Conservation (phyloP, 2,888 invertebrate species). For the Athalia circularis region DNA sequence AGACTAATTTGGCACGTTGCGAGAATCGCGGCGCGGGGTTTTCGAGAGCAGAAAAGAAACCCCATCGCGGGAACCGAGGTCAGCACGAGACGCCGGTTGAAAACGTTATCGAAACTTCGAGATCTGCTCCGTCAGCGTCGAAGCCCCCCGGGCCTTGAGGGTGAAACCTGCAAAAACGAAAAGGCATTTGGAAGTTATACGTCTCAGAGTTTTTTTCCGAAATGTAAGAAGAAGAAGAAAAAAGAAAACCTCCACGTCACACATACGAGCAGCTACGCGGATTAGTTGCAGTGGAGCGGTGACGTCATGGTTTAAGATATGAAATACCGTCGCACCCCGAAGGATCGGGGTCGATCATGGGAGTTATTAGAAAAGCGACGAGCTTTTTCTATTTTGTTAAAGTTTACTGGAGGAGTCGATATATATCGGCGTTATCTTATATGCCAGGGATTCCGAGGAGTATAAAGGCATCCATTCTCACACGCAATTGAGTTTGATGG, state of each 20-base stretch:
- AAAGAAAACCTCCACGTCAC: too few relatives aligned
- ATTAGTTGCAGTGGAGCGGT: not conserved
- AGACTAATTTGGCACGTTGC: conserved; percentile 30
- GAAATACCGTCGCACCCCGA: too few relatives aligned
- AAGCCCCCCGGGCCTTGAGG: conserved; percentile 28
- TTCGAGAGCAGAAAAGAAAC: not conserved
- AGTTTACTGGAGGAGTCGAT: conserved; percentile 18
- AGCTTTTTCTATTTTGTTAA: conserved; percentile 22
- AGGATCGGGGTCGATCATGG: too few relatives aligned
- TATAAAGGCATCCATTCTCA: conserved; percentile 43
- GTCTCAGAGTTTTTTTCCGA: conserved; percentile 19
- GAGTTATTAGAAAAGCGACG: not conserved
- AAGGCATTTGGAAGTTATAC: conserved; percentile 17
- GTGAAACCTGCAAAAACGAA: conserved; percentile 18
- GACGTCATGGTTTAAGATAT: not conserved
- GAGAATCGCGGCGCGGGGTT: not conserved
- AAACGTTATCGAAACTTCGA: conserved; percentile 68
- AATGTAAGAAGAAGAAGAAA: conserved; percentile 1
- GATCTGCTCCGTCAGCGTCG: conserved; percentile 70
- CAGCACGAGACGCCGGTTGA: conserved; percentile 65
- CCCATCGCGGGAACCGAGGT: conserved; percentile 52
- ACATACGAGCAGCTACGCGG: too few relatives aligned
- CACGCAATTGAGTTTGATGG: conserved; percentile 43
- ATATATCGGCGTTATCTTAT: conserved; percentile 13
- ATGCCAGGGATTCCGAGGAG: not conserved